Evolutionary conservation across 2,888 invertebrate genomes (phyloP), one percentile per base, ranked within the genome.

Genomic region (Ellobium chinense): DNA sequence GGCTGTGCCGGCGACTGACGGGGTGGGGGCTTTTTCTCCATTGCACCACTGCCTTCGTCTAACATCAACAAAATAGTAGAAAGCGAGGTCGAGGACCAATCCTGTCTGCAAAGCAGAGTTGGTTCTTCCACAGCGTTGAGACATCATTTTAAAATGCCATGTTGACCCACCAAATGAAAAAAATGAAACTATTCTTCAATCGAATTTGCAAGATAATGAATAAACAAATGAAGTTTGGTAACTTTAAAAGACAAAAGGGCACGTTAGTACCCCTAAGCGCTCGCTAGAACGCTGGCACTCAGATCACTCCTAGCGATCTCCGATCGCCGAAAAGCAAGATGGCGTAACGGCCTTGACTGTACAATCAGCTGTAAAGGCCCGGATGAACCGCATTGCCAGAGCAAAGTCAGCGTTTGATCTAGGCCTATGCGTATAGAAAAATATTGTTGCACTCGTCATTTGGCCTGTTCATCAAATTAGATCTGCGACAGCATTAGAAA

Each of bases 11-110:
- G 88, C 60, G 88, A 86, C 66, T 86, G 87, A 78, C 91, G 89
- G 80, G 86, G 83, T 46, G 69, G 39, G 62, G 83, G 39, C 88
- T 90, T 90, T 85, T 89, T 91, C 84, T 91, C 90, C 91, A 91
- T 91, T 63, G 80, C 87, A 69, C 68, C 68, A 81, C 79, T 82
- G 78, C 83, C 86, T 80, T 89, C 90, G 79, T 88, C 89, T 86
- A 85, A 87, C 90, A 89, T 90, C 84, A 87, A 90, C 87, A 56
- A 37, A 75, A 60, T n/a, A 4, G 37, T 24, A 36, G 14, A 24
- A 14, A 34, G 68, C 65, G 39, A 65, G 70, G 60, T n/a, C 34
- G 34, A 63, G n/a, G 34, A 72, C 76, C 31, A 75, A 68, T 68
- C 72, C 81, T 39, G 63, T 76, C 83, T 83, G 83, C 83, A 77